These are phyloP conservation scores for Phylloscopus whistleri DNA, from an alignment of 2,113 vertebrate species.

Conservation along the genomic window DNA sequence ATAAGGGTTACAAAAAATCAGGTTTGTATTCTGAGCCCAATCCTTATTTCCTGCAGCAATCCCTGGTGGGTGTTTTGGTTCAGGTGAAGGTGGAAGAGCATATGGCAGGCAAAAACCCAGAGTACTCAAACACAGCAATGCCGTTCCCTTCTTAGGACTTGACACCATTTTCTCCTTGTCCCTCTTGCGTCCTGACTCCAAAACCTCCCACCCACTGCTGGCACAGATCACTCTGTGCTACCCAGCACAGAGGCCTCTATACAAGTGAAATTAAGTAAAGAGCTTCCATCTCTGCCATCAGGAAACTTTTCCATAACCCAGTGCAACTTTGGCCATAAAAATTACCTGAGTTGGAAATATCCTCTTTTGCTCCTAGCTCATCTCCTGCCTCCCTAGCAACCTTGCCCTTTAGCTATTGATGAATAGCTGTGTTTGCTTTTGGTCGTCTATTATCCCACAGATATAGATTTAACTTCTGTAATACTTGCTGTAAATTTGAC, in stretches of 20 bases:
- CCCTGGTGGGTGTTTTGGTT: not conserved
- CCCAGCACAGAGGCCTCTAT: not conserved
- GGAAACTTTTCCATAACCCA: not conserved
- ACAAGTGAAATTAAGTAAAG: not conserved
- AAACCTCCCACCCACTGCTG: not conserved
- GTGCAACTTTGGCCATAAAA: not conserved
- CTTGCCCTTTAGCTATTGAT: slow-evolving; percentile 52
- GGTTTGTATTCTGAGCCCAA: not conserved
- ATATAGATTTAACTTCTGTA: slow-evolving; percentile 55
- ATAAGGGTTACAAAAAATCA: not conserved
- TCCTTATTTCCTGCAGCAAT: not conserved
- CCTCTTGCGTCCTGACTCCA: not conserved
- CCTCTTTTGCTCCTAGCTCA: not conserved
- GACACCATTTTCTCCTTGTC: not conserved
- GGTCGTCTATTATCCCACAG: slow-evolving; percentile 28
- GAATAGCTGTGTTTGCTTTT: slow-evolving; percentile 23
- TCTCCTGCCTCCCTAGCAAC: not conserved
- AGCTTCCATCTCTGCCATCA: not conserved
- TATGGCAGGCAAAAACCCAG: not conserved
- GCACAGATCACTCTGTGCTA: not conserved
- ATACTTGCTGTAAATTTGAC: slow-evolving; percentile 47
- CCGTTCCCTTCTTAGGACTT: not conserved
- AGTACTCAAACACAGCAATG: not conserved
- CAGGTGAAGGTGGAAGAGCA: not conserved
- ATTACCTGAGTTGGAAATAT: not conserved